These are phyloP conservation scores for Amphiprion ocellaris DNA, from an alignment of 2,113 vertebrate species.

Conservation along the genomic window DNA sequence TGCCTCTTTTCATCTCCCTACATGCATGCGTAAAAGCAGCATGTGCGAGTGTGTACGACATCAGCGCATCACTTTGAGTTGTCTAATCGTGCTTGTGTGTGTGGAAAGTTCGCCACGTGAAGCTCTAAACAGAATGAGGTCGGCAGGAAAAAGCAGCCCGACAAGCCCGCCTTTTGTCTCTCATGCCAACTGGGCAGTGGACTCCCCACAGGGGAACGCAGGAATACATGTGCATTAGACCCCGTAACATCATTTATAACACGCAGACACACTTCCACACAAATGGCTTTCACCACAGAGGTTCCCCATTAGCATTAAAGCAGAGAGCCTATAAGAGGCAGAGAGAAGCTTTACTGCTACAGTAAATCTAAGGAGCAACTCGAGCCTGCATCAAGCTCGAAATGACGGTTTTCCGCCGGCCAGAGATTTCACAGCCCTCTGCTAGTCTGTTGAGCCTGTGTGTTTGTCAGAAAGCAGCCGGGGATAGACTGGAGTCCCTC, in stretches of 20 bases:
- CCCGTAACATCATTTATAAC: slow-evolving; percentile 69
- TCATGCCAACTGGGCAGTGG: slow-evolving; percentile 35
- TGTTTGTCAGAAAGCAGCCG: slow-evolving; percentile 53
- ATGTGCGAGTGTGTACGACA: not conserved
- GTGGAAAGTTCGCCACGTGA: slow-evolving; percentile 13
- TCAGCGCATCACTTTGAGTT: slow-evolving; percentile 41
- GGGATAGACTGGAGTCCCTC: slow-evolving; percentile 36
- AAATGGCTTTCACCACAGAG: slow-evolving; percentile 74
- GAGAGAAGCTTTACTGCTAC: slow-evolving; percentile 41
- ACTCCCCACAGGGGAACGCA: slow-evolving; percentile 34
- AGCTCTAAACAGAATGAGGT: slow-evolving; percentile 69
- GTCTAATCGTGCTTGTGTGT: slow-evolving; percentile 18
- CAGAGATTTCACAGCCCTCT: slow-evolving; percentile 52
- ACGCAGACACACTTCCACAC: slow-evolving; percentile 64
- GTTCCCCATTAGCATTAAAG: slow-evolving; percentile 71
- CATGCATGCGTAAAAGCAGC: slow-evolving; percentile 13
- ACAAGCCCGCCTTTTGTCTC: slow-evolving; percentile 57
- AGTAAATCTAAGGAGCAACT: slow-evolving; percentile 58
- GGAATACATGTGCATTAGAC: slow-evolving; percentile 65
- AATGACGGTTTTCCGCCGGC: slow-evolving; percentile 54
- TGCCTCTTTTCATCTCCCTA: slow-evolving; percentile 48
- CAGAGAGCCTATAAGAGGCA: slow-evolving; percentile 28
- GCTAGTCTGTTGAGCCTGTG: slow-evolving; percentile 14
- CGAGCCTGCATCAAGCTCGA: slow-evolving; percentile 20
- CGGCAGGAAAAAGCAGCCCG: slow-evolving; percentile 44